phyloP scores from a whole-genome alignment of 2,113 vertebrate species.

The Sceloporus tristichus region DNA sequence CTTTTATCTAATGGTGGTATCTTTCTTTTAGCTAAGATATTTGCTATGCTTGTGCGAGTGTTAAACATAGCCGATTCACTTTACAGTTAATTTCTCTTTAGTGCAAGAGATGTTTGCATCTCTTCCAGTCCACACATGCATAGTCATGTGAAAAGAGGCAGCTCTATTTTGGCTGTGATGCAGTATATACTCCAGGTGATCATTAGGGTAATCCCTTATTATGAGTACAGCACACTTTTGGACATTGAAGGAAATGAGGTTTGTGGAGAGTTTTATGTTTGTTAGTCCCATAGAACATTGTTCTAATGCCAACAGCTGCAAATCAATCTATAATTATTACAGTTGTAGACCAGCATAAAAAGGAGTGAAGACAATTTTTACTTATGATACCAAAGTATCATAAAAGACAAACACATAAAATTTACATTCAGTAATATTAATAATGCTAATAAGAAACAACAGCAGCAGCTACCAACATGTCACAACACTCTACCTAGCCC shows the following conservation, averaged over 20 bases:
- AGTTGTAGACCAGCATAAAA: no score
- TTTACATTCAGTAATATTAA: no score
- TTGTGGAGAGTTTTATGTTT: neutral
- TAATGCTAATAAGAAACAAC: no score
- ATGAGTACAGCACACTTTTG: neutral
- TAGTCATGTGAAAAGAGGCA: neutral
- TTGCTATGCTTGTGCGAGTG: neutral
- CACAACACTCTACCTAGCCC: no score
- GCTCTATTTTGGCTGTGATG: neutral
- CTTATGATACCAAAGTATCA: no score
- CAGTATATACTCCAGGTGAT: neutral
- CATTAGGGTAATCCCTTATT: neutral
- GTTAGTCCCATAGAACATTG: no score
- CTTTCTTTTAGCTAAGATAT: neutral
- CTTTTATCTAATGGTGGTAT: neutral
- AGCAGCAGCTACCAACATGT: no score
- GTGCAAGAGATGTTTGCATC: neutral
- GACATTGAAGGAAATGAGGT: neutral
- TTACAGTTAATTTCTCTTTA: neutral
- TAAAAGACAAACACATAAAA: no score
- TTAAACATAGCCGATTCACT: neutral
- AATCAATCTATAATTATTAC: no score
- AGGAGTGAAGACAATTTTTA: no score
- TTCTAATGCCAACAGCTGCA: no score
- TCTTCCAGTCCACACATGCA: neutral